phyloP scores from a whole-genome alignment of 2,113 vertebrate genomes.

The Mormyrus lacerda region DNA sequence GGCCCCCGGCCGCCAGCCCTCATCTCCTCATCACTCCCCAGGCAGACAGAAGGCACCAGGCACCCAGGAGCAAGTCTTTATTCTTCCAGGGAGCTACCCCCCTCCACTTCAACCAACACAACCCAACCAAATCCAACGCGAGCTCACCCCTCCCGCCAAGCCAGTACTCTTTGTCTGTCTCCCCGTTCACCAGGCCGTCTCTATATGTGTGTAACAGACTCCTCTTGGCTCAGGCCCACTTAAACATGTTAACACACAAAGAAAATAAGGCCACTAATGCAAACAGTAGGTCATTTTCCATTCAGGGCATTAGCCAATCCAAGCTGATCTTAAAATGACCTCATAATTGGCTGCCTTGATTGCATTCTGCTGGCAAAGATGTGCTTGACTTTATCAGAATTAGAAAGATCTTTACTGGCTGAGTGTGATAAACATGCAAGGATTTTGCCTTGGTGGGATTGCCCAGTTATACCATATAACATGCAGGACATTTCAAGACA shows the following conservation, averaged over 20 bases:
- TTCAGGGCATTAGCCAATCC: not conserved
- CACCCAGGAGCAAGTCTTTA: not conserved
- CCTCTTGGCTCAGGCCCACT: not conserved
- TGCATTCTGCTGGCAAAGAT: not conserved
- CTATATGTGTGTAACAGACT: not conserved
- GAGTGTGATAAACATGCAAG: not conserved
- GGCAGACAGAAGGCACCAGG: constrained; percentile 17
- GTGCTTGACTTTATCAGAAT: not conserved
- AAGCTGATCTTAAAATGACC: not conserved
- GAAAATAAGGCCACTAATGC: not conserved
- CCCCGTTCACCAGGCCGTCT: not conserved
- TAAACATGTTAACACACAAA: not conserved
- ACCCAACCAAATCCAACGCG: constrained; percentile 49
- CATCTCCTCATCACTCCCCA: not conserved
- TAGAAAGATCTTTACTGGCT: not conserved
- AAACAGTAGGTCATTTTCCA: not conserved
- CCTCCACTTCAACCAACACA: constrained; percentile 59
- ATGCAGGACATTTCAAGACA: not conserved
- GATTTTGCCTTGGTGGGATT: not conserved
- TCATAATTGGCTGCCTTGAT: not conserved
- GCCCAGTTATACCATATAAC: not conserved
- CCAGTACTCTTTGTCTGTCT: constrained; percentile 4
- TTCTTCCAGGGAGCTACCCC: not conserved
- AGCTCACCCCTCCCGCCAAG: constrained; percentile 33
- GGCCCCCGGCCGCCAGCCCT: constrained; percentile 25